Percentiles rank a stretch among this genome's conserved stretches.
These are phyloP conservation scores for Diachasma alloeum DNA, from an alignment of 1,140 invertebrate genomes.

Conservation along the genomic window DNA sequence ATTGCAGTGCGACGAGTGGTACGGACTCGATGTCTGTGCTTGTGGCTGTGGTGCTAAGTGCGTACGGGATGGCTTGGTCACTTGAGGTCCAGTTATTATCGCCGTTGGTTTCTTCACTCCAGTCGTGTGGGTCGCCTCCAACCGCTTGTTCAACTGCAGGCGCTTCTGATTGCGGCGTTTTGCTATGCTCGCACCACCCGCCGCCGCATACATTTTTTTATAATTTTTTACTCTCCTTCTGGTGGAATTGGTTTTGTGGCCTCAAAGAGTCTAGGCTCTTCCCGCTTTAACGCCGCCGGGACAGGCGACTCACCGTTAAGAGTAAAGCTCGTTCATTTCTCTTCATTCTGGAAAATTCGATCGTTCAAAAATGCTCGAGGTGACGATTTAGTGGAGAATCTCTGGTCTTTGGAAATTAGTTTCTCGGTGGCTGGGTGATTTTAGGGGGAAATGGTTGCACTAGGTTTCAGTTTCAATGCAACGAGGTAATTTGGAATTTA, in stretches of 20 bases:
- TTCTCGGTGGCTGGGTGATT: too few species aligned
- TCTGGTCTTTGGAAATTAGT: too few species aligned
- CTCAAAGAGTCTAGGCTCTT: not conserved
- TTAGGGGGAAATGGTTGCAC: too few species aligned
- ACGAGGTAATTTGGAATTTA: too few species aligned
- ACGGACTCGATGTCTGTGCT: constrained; percentile 35
- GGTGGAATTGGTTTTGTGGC: not conserved
- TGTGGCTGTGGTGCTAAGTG: constrained; percentile 36
- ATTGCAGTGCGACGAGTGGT: constrained; percentile 27
- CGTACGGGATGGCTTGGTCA: constrained; percentile 13
- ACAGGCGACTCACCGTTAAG: constrained; percentile 43
- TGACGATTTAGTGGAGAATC: too few species aligned
- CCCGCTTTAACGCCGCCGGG: constrained; percentile 48
- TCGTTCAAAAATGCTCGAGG: not conserved
- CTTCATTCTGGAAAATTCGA: not conserved
- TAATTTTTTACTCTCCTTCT: not conserved
- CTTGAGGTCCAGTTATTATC: not conserved
- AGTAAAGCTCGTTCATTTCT: constrained; percentile 32
- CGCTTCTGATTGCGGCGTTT: constrained; percentile 58
- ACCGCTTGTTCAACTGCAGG: constrained; percentile 51
- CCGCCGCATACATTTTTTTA: constrained; percentile 57
- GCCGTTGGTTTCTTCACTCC: constrained; percentile 2
- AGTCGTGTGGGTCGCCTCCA: constrained; percentile 26
- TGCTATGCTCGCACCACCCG: constrained; percentile 59
- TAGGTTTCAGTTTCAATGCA: too few species aligned